Evolutionary conservation across 2,888 invertebrate genomes (phyloP).

Genomic region (Xestobium rufovillosum): DNA sequence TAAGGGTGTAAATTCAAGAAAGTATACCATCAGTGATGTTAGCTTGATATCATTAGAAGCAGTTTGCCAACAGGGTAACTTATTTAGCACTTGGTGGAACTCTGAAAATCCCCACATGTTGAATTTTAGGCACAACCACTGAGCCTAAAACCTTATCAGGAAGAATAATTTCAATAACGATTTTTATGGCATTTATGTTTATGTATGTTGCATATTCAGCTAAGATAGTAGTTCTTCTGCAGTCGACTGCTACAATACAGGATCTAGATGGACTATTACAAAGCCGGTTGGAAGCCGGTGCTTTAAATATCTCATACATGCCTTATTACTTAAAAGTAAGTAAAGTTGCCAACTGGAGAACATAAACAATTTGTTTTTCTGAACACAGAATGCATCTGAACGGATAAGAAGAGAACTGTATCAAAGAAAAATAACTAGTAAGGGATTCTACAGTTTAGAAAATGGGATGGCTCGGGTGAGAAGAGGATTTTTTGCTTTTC

Average conservation of each 20-base stretch:
- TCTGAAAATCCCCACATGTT: too few relatives aligned
- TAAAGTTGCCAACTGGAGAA: neutral
- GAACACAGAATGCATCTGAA: too few relatives aligned
- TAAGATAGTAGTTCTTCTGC: constrained; percentile 46
- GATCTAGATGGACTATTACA: constrained; percentile 38
- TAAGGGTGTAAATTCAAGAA: too few relatives aligned
- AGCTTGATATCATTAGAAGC: constrained; percentile 44
- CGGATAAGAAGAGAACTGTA: constrained; percentile 37
- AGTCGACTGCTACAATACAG: constrained; percentile 42
- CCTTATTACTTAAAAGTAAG: constrained; percentile 41
- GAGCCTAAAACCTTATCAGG: constrained; percentile 39
- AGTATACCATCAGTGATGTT: constrained; percentile 36
- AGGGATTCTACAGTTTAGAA: constrained; percentile 35
- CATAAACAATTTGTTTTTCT: neutral
- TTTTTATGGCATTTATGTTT: constrained; percentile 42
- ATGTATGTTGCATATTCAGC: constrained; percentile 47
- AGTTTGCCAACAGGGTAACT: constrained; percentile 47
- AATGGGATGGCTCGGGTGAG: constrained; percentile 38
- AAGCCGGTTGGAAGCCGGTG: constrained; percentile 42
- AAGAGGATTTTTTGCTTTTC: constrained; percentile 41
- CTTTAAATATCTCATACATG: constrained; percentile 41
- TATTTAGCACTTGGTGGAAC: too few relatives aligned
- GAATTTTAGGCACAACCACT: constrained; percentile 40
- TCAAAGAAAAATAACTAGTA: constrained; percentile 37
- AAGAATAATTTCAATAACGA: constrained; percentile 40